Percentiles rank a stretch among this genome's conserved stretches.
phyloP scores from a whole-genome alignment of 2,888 invertebrate genomes.

The Ischnus inquisitorius region DNA sequence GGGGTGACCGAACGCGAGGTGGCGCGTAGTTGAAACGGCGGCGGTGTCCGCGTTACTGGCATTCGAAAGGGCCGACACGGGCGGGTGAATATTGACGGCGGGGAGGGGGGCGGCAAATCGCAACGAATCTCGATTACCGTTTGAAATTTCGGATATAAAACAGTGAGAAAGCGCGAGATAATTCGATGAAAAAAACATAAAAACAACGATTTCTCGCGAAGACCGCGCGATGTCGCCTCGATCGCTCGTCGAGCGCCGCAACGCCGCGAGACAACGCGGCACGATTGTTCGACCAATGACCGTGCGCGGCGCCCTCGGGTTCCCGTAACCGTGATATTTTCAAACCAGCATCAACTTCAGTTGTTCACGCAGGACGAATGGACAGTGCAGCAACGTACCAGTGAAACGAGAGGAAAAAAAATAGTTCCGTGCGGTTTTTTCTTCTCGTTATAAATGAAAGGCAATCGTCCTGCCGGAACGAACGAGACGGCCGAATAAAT shows the following conservation, averaged over 20 bases:
- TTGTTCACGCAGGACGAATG: constrained; percentile 75
- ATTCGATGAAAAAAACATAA: constrained; percentile 4
- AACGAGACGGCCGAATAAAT: constrained; percentile 39
- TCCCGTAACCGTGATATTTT: constrained; percentile 81
- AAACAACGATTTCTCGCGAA: neutral
- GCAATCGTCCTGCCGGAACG: constrained; percentile 51
- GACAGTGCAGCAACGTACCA: constrained; percentile 70
- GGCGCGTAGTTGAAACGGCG: neutral
- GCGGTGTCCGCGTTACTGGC: constrained; percentile 21
- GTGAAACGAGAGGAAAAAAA: constrained; percentile 52
- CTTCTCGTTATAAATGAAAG: constrained; percentile 64
- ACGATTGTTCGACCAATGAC: constrained; percentile 75
- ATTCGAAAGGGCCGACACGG: neutral
- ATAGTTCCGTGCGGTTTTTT: too few species aligned
- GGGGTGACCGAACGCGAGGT: neutral
- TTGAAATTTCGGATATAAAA: constrained; percentile 4
- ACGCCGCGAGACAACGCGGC: neutral
- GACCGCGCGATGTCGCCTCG: constrained; percentile 13
- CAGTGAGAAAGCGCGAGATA: neutral
- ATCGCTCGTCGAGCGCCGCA: neutral
- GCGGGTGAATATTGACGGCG: constrained; percentile 6
- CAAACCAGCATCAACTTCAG: constrained; percentile 81
- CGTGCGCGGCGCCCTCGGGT: constrained; percentile 63
- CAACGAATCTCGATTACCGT: too few species aligned
- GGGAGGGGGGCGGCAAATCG: too few species aligned